These are phyloP conservation scores for Corythornis leucogaster DNA, from an alignment of 2,797 vertebrate genomes.

Conservation along the genomic window DNA sequence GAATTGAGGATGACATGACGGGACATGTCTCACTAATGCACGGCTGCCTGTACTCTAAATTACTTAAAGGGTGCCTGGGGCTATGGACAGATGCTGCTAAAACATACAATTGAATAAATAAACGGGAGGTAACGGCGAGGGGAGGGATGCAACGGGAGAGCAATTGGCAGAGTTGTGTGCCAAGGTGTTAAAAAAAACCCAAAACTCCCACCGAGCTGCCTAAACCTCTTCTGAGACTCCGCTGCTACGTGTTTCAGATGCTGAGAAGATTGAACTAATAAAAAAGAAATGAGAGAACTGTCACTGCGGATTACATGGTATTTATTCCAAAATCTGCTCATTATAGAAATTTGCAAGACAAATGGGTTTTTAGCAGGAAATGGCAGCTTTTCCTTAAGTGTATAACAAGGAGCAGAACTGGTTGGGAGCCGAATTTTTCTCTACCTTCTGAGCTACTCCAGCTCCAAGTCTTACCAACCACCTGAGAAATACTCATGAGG, in stretches of 20 bases:
- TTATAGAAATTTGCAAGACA: conserved; percentile 81
- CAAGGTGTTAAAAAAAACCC: conserved; percentile 48
- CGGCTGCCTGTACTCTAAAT: conserved; percentile 11
- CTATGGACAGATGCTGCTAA: conserved; percentile 55
- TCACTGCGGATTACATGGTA: conserved; percentile 78
- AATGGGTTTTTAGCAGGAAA: conserved; percentile 76
- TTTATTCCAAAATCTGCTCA: conserved; percentile 82
- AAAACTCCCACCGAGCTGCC: conserved; percentile 53
- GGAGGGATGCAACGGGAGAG: background rate
- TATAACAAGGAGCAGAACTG: conserved; percentile 45
- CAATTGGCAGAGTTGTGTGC: conserved; percentile 27
- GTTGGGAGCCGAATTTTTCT: background rate
- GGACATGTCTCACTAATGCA: background rate
- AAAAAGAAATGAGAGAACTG: conserved; percentile 81
- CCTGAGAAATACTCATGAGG: conserved; percentile 36
- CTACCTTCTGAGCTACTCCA: background rate
- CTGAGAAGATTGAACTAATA: conserved; percentile 80
- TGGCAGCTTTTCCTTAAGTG: conserved; percentile 71
- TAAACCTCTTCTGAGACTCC: conserved; percentile 68
- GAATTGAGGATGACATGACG: background rate
- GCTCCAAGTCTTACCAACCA: conserved; percentile 61
- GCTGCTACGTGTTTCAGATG: conserved; percentile 75
- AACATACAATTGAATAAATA: conserved; percentile 43
- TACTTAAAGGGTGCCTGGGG: conserved; percentile 54
- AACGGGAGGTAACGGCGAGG: conserved; percentile 30